Evolutionary conservation across 2,113 vertebrate genomes (phyloP).

Genomic region (Tyrannus savana): DNA sequence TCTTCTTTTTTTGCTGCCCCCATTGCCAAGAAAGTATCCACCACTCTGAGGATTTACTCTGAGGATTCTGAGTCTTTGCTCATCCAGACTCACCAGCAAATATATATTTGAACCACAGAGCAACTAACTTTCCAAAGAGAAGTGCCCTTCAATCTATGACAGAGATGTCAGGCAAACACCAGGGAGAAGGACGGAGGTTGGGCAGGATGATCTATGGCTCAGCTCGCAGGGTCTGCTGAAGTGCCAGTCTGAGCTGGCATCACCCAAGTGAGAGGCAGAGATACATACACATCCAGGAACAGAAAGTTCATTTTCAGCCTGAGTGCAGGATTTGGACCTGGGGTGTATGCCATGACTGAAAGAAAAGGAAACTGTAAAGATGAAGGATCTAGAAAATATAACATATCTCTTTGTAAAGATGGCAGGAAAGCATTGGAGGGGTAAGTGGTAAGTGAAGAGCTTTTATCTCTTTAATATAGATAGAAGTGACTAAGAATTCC

Average conservation of each 20-base stretch:
- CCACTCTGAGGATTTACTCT: not conserved
- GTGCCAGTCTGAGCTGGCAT: not conserved
- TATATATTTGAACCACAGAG: not conserved
- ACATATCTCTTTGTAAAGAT: not conserved
- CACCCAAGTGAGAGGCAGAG: not conserved
- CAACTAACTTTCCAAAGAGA: not conserved
- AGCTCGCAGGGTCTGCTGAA: not conserved
- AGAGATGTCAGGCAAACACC: not conserved
- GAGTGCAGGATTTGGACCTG: not conserved
- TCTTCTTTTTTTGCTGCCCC: not conserved
- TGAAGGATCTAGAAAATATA: not conserved
- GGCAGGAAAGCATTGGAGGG: not conserved
- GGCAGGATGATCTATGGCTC: not conserved
- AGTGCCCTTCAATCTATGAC: not conserved
- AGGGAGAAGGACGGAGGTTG: not conserved
- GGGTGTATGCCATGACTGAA: fast-evolving
- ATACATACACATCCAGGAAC: not conserved
- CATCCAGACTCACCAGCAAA: not conserved
- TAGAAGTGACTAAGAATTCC: not conserved
- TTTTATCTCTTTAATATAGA: not conserved
- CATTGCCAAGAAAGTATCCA: not conserved
- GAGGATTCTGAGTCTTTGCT: not conserved
- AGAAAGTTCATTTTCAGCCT: not conserved
- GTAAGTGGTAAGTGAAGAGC: not conserved
- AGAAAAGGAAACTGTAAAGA: not conserved